Evolutionary conservation across 37 sponge, comb jelly and placozoan species (phyloP), one percentile per base, ranked within the genome.

Genomic region (Hormiphora californensis): DNA sequence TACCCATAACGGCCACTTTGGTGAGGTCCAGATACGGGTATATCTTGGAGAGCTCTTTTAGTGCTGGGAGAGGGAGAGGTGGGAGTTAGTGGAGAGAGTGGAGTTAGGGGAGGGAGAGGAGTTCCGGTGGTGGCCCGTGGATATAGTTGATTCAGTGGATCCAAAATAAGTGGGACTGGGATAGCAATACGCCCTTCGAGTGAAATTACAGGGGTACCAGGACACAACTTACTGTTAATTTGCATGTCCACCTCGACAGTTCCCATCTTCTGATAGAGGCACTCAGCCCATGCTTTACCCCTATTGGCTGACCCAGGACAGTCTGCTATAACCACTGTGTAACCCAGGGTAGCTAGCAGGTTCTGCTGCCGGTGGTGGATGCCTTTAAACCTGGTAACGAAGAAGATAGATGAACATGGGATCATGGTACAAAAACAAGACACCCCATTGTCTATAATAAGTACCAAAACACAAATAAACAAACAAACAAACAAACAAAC

Each of bases 1-100:
- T 92, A 33, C 95, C 93, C 35, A 69, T 81, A 32, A 95, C 87
- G 21, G 90, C 92, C 31, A 92, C 91, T 30, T 91, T 41, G n/a
- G 11, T 36, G 44, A 89, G 54, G 65, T 95, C 95, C 41, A 95
- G 85, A 55, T 53, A 88, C 7, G 54, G 51, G n/a, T 59, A 78
- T 22, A 40, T 32, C 34, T 87, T 33, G n/a, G 90, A 88, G 28
- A 91, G 88, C 7, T 88, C 54, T 86, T 87, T 19, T 46, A 95
- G 61, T 19, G 90, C 95, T 33, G 65, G 25, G 7, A 65, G 5
- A 12, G 23, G 59, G 23, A 57, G 59, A n/a, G 25, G n/a, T n/a
- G n/a, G n/a, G n/a, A n/a, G n/a, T n/a, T n/a, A n/a, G n/a, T n/a
- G n/a, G n/a, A n/a, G n/a, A n/a, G n/a, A n/a, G n/a, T n/a, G n/a